Base-by-base conservation (phyloP, 2,797 vertebrate genomes). In the Arrhamphus sclerolepis region DNA sequence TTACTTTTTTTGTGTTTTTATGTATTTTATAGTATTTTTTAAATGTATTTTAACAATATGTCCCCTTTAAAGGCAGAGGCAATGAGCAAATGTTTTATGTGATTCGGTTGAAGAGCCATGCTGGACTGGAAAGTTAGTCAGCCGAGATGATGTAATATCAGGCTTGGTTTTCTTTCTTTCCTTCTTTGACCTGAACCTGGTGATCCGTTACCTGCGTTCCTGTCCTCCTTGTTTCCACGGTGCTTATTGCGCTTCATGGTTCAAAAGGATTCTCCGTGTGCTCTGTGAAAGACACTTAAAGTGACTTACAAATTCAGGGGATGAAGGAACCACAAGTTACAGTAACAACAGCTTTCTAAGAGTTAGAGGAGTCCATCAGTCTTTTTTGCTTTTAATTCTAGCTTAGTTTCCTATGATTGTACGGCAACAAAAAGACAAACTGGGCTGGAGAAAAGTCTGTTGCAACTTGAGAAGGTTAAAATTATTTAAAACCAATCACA, bases 191-290 rank as follows among this genome's bases (percentile, higher is more conserved):
- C 44, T 48, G 24, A 44, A 9, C 14, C 19, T 10, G 38, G 34
- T 53, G 48, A 60, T 52, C 56, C 55, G 54, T 73, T 48, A 91
- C 93, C 95, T 93, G 92, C 94, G 44, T 89, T 92, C 55, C 87
- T 91, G 62, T 98, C 95, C 39, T 97, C 95, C 86, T 97, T 98
- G 46, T 94, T 83, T 1, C 89, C 82, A 6, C 96, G 94, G 0
- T 89, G 88, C 92, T 96, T 99, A 75, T 93, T 95, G 11, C 96
- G 94, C 89, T 98, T 98, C 97, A 99, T 99, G 86, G 88, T 90
- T 61, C 91, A 91, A 68, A 92, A 90, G 22, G 85, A 82, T 38
- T 86, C 83, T 81, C 88, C 92, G 54, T 89, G 88, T 1, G 88
- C 86, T 93, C 94, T 97, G 89, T 21, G 46, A 26, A 74, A 38